Percentiles rank a stretch among this genome's conserved stretches.
These are phyloP conservation scores for Nematostella vectensis DNA, from an alignment of 92 coral and sea anemone species.

Conservation along the genomic window DNA sequence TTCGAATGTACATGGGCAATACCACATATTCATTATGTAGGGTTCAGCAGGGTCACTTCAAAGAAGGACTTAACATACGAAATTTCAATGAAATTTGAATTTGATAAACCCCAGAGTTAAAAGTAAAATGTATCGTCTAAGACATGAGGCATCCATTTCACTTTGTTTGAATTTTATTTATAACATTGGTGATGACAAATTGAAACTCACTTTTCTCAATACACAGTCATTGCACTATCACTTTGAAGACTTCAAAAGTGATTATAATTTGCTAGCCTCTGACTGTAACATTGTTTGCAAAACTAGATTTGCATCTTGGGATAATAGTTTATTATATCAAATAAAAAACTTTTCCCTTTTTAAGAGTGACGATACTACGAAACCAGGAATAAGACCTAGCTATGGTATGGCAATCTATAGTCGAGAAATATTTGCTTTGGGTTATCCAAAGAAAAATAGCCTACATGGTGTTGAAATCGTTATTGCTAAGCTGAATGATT, in stretches of 20 bases:
- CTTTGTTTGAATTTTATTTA: conserved; percentile 37
- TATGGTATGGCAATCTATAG: conserved; percentile 34
- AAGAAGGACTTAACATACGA: too few relatives aligned
- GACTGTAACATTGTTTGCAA: conserved; percentile 19
- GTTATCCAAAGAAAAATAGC: conserved; percentile 31
- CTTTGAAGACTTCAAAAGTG: conserved; percentile 24
- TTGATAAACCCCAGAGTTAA: not conserved
- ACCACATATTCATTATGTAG: conserved; percentile 66
- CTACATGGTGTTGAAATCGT: conserved; percentile 30
- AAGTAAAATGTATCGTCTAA: conserved; percentile 21
- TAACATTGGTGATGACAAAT: conserved; percentile 16
- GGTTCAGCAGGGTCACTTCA: conserved; percentile 50
- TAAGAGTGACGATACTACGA: conserved; percentile 15
- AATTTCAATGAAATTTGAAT: too few relatives aligned
- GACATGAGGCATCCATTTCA: conserved; percentile 32
- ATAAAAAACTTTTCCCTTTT: conserved; percentile 17
- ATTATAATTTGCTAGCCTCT: conserved; percentile 11
- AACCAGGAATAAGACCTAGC: conserved; percentile 18
- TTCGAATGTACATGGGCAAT: conserved; percentile 39
- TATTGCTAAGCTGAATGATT: conserved; percentile 12
- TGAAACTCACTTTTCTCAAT: conserved; percentile 33
- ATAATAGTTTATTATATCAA: conserved; percentile 10
- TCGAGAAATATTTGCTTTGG: conserved; percentile 18
- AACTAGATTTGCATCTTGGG: conserved; percentile 14
- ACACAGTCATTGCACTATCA: conserved; percentile 51